A percentile compares a stretch with the other conserved stretches of the same genome.
Evolutionary conservation across 2,888 invertebrate species (phyloP).

Genomic region (Acheta domesticus): DNA sequence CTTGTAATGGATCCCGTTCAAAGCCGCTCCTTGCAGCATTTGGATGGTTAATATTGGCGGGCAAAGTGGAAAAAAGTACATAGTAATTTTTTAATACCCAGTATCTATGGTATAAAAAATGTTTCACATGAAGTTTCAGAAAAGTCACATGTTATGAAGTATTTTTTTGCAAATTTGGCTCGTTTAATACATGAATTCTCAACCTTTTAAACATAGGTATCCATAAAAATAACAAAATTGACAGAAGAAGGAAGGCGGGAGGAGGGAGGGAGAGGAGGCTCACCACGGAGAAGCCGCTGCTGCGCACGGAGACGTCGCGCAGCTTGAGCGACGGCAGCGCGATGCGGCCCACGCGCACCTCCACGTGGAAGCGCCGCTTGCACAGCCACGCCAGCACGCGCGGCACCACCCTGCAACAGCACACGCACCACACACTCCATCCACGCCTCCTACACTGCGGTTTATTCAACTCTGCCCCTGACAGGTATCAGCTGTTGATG

Average conservation of each 20-base stretch:
- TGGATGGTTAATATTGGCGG: too few species aligned
- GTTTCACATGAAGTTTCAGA: neutral
- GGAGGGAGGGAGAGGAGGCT: slow-evolving; percentile 44
- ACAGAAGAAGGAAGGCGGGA: neutral
- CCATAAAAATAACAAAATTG: too few species aligned
- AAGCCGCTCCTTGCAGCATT: too few species aligned
- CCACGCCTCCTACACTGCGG: too few species aligned
- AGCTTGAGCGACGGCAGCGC: slow-evolving; percentile 75
- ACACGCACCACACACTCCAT: neutral
- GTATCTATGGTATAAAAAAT: too few species aligned
- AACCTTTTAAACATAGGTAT: too few species aligned
- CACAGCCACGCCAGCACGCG: slow-evolving; percentile 74
- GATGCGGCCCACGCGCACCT: slow-evolving; percentile 75
- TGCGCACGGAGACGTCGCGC: slow-evolving; percentile 75
- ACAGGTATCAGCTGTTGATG: too few species aligned
- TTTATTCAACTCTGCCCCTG: too few species aligned
- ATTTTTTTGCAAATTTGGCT: neutral
- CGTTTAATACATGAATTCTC: neutral
- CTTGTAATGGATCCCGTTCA: too few species aligned
- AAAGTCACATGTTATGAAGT: neutral
- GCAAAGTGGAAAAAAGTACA: too few species aligned
- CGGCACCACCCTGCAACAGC: slow-evolving; percentile 65
- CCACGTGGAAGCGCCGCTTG: slow-evolving; percentile 73
- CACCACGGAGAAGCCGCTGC: slow-evolving; percentile 74
- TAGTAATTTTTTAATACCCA: too few species aligned